Evolutionary conservation across 2,797 vertebrate genomes (phyloP), one percentile per base, ranked within the genome.

Genomic region (Gymnopithys bicolor): DNA sequence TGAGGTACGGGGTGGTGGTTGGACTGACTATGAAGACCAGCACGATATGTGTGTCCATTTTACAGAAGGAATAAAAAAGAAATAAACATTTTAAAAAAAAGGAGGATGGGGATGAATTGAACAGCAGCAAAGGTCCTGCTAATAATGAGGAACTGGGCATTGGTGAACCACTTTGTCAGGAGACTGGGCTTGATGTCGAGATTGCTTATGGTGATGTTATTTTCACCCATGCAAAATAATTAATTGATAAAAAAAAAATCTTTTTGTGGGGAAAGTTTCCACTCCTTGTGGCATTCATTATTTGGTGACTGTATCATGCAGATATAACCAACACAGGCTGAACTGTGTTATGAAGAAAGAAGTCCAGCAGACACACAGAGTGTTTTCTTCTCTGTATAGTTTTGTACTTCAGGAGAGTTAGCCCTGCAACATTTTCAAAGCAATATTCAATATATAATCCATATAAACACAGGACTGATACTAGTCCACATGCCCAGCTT

Each of bases 1-100:
- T 60, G 46, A 88, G 46, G 55, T 35, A 66, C 0, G 0, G 30
- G 16, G 28, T 0, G 0, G n/a, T 39, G n/a, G 25, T 8, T 70
- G 48, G 46, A 24, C 41, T 53, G 28, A 48, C 53, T 45, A 6
- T 11, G 4, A 62, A 59, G 35, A n/a, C 21, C 33, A 74, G 45
- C 7, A 49, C 7, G 37, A 64, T 12, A 14, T 32, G 25, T 37
- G 13, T 10, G 3, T 56, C 52, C 4, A 1, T 71, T 91, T 80
- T 60, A 64, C 19, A 81, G 33, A 60, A 37, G 5, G 4, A 79
- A 92, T 62, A 39, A 53, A 77, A 33, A 63, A 62, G 27, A 37
- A 37, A 70, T 33, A 53, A 41, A 8, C 3, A 53, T 7, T 53
- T 8, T 19, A 48, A 43, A 16, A 2, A 11, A 21, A 30, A 45